These are phyloP conservation scores for Myotis findleyi DNA, from an alignment of 2,797 vertebrate species.

Conservation along the genomic window DNA sequence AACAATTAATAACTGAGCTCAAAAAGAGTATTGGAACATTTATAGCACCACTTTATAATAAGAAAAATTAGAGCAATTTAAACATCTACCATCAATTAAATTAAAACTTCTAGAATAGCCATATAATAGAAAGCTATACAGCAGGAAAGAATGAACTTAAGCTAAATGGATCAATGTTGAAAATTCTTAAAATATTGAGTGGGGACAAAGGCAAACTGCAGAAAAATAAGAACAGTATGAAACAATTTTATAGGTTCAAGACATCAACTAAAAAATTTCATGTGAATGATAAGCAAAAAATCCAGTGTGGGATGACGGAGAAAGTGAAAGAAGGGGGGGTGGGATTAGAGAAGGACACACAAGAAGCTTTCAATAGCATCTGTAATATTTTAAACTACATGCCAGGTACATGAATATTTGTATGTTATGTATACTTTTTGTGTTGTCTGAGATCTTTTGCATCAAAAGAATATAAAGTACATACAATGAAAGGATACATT, in stretches of 20 bases:
- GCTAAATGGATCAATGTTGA: background rate
- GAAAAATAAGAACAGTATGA: slow-evolving; percentile 39
- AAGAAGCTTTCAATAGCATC: slow-evolving; percentile 7
- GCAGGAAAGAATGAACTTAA: slow-evolving; percentile 36
- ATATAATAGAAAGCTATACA: slow-evolving; percentile 16
- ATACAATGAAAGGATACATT: slow-evolving; percentile 5
- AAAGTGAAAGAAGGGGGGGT: background rate
- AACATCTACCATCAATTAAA: slow-evolving; percentile 27
- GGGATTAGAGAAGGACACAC: background rate
- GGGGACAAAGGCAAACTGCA: slow-evolving; percentile 15
- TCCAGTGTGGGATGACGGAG: background rate
- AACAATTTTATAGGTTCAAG: slow-evolving; percentile 39
- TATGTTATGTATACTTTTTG: slow-evolving; percentile 5
- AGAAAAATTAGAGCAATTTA: slow-evolving; percentile 40
- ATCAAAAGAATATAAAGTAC: slow-evolving; percentile 21
- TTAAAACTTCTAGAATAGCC: slow-evolving; percentile 13
- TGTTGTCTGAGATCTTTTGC: slow-evolving; percentile 29
- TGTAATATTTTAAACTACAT: slow-evolving; percentile 45
- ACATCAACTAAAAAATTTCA: slow-evolving; percentile 17
- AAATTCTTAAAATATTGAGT: slow-evolving; percentile 48
- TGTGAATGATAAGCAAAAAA: slow-evolving; percentile 37
- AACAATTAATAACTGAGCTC: slow-evolving; percentile 27
- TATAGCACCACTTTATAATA: background rate
- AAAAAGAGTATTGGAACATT: background rate
- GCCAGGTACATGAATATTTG: background rate